Conservation (phyloP, 2,888 invertebrate species). For the Heliconius ethilla region DNA sequence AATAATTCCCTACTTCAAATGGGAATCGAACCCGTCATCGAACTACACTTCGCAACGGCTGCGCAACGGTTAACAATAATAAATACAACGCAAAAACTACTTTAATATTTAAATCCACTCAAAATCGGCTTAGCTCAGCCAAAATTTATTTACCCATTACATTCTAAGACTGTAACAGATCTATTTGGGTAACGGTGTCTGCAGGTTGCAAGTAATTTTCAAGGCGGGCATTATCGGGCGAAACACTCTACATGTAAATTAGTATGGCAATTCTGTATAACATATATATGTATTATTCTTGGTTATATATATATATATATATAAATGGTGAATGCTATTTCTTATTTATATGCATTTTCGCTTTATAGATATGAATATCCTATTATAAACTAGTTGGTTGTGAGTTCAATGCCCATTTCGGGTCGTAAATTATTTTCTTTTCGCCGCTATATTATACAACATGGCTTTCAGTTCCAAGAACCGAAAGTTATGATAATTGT, state of each 20-base stretch:
- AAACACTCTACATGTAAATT: constrained; percentile 36
- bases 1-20: background rate
- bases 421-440: too few relatives aligned
- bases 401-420: too few relatives aligned
- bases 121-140: constrained; percentile 1
- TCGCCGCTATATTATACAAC: too few relatives aligned
- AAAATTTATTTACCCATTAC: constrained; percentile 20
- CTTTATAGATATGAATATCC: background rate
- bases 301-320: background rate
- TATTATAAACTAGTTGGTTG: too few relatives aligned
- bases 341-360: background rate
- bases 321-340: background rate
- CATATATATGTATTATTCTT: constrained; percentile 16
- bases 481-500: too few relatives aligned
- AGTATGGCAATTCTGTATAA: constrained; percentile 21
- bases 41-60: background rate
- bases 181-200: constrained; percentile 8
- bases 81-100: background rate
- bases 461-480: too few relatives aligned
- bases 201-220: constrained; percentile 23
- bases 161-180: constrained; percentile 4
- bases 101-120: background rate
- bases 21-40: background rate
- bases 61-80: background rate
- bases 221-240: constrained; percentile 27